These are phyloP conservation scores for Gymnoscelis rufifasciata DNA, from an alignment of 2,888 invertebrate genomes.

Conservation along the genomic window DNA sequence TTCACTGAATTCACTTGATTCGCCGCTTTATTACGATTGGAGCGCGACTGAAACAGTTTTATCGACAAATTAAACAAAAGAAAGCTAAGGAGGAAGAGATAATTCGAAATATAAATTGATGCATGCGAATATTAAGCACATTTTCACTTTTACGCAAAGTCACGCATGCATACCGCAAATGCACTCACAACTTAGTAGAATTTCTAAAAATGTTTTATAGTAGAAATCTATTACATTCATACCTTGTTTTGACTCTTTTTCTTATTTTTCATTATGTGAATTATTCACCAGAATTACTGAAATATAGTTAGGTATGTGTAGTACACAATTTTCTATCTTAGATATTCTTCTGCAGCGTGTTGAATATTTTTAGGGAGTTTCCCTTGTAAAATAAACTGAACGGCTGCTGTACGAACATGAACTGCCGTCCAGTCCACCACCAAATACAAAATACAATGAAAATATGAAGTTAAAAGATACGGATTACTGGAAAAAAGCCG, in stretches of 20 bases:
- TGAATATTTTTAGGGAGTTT: background rate
- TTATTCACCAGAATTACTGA: background rate
- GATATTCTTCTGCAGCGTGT: background rate
- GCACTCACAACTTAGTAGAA: too few species aligned
- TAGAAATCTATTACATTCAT: too few species aligned
- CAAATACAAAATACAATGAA: too few species aligned
- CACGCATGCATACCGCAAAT: background rate
- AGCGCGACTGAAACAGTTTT: background rate
- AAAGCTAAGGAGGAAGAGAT: background rate
- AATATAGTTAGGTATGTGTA: background rate
- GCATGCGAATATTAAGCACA: background rate
- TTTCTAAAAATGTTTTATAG: too few species aligned
- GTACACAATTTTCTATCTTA: too few species aligned
- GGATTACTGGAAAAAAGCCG: background rate
- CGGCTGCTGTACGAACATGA: too few species aligned
- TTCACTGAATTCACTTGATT: background rate
- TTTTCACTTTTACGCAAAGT: background rate
- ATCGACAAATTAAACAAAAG: background rate
- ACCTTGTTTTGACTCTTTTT: slow-evolving; percentile 15
- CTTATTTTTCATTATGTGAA: slow-evolving; percentile 12
- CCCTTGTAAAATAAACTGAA: background rate
- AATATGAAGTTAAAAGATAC: too few species aligned
- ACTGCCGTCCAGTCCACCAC: too few species aligned
- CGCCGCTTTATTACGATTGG: background rate
- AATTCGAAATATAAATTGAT: slow-evolving; percentile 2